Evolutionary conservation across 1,140 invertebrate species (phyloP).

Genomic region (Lordiphosa stackelbergi): DNA sequence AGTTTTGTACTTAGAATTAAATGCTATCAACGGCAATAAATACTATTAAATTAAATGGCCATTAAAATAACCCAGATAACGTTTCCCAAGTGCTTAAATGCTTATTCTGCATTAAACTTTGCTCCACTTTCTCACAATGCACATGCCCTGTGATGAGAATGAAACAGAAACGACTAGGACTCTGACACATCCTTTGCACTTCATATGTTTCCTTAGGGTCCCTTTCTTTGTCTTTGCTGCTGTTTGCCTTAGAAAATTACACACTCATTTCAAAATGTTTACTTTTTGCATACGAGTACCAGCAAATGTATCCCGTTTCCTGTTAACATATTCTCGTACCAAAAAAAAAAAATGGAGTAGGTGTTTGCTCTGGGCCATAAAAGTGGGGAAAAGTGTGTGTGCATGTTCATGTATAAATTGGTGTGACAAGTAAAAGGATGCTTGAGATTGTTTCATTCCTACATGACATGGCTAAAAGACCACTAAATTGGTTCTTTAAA

Average conservation of each 20-base stretch:
- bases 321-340: slow-evolving; percentile 47
- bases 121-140: slow-evolving; percentile 8
- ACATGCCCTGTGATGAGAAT: slow-evolving; percentile 46
- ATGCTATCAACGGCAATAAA: slow-evolving; percentile 7
- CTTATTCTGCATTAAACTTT: background rate
- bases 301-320: slow-evolving; percentile 56
- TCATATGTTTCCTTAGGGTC: slow-evolving; percentile 34
- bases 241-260: slow-evolving; percentile 71
- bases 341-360: slow-evolving; percentile 46
- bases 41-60: slow-evolving; percentile 11
- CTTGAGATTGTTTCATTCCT: slow-evolving; percentile 23
- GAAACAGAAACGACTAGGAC: slow-evolving; percentile 40
- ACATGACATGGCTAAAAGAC: slow-evolving; percentile 16
- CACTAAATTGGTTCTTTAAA: slow-evolving; percentile 18
- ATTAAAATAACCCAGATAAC: slow-evolving; percentile 10
- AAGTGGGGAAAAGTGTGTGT: slow-evolving; percentile 13
- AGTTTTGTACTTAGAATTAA: slow-evolving; percentile 5
- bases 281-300: slow-evolving; percentile 54
- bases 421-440: slow-evolving; percentile 66
- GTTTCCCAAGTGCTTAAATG: background rate
- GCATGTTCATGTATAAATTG: slow-evolving; percentile 33
- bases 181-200: slow-evolving; percentile 45
- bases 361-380: slow-evolving; percentile 57
- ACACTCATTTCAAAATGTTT: slow-evolving; percentile 69
- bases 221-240: slow-evolving; percentile 12